Conservation (phyloP, 2,797 vertebrate genomes). For the Gymnocypris eckloni region DNA sequence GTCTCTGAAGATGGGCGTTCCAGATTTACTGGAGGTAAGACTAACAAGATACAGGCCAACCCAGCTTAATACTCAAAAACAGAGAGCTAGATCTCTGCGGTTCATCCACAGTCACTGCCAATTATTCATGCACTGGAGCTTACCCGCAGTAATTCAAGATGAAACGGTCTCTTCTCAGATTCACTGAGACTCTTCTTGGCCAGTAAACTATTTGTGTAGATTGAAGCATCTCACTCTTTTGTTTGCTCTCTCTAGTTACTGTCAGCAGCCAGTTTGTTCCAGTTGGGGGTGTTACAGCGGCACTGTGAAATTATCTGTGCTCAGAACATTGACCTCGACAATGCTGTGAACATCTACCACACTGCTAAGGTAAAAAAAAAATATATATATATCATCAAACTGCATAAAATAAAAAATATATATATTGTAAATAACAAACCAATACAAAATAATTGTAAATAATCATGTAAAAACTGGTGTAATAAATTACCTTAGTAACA, state of each 20-base stretch:
- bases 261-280: slow-evolving; percentile 91
- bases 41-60: slow-evolving; percentile 11
- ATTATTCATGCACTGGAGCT: background rate
- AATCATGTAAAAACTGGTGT: background rate
- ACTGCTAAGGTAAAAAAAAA: slow-evolving; percentile 88
- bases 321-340: slow-evolving; percentile 86
- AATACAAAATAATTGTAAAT: background rate
- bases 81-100: background rate
- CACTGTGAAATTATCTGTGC: slow-evolving; percentile 95
- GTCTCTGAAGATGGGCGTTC: slow-evolving; percentile 84
- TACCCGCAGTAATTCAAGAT: background rate
- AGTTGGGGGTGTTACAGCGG: slow-evolving; percentile 88
- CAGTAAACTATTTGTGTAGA: background rate
- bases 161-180: background rate
- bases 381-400: background rate
- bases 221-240: background rate
- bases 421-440: background rate
- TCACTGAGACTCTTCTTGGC: background rate
- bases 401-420: background rate
- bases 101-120: background rate
- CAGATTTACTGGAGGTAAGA: slow-evolving; percentile 91
- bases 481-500: background rate
- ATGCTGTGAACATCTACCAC: slow-evolving; percentile 90
- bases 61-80: background rate
- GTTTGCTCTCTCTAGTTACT: slow-evolving; percentile 79